Base-by-base conservation (phyloP, 2,888 invertebrate species). In the Eumerus sabulonum region DNA sequence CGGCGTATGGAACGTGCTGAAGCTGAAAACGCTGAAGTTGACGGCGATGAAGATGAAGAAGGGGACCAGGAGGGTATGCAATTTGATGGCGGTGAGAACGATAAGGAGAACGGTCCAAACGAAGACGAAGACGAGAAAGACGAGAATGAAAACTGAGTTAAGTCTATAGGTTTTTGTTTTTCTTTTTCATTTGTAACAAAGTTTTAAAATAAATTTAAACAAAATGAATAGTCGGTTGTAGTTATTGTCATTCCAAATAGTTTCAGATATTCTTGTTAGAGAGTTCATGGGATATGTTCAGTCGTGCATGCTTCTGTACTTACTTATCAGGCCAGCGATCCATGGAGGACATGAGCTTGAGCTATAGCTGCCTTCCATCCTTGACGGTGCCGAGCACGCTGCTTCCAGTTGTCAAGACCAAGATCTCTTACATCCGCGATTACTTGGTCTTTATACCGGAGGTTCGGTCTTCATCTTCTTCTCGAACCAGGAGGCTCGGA, bases 1-100 rank as follows among this genome's bases (percentile, higher is more conserved):
- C 92, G 96, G 85, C 96, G 98, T 89, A 94, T 98, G 94, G 97
- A 98, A 90, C 92, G 94, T 82, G 94, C 98, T 12, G 98, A 98
- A 88, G 93, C 95, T 51, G 97, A 97, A 89, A 98, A 98, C 89
- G 94, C 95, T 0, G 98, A 98, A 90, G 95, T 97, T 11, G 96
- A 96, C 87, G 95, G 95, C 83, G 95, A 95, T 11, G 95, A 95
- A 84, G 95, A 95, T 82, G 93, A 93, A 64, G 93, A 92, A 63
- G 91, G 91, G 51, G 91, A 90, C 59, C 91, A 90, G 62, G 89
- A 88, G 47, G 89, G 89, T 64, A 90, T 88, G 84, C 88, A 89
- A 79, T 90, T 89, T 62, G 90, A 90, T 83, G 79, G 60, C 2
- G 79, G 64, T 16, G 74, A 72, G 9, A 67, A 73, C 48, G 71